Base-by-base conservation (phyloP, 2,888 invertebrate genomes). In the Drosophila paranaensis region DNA sequence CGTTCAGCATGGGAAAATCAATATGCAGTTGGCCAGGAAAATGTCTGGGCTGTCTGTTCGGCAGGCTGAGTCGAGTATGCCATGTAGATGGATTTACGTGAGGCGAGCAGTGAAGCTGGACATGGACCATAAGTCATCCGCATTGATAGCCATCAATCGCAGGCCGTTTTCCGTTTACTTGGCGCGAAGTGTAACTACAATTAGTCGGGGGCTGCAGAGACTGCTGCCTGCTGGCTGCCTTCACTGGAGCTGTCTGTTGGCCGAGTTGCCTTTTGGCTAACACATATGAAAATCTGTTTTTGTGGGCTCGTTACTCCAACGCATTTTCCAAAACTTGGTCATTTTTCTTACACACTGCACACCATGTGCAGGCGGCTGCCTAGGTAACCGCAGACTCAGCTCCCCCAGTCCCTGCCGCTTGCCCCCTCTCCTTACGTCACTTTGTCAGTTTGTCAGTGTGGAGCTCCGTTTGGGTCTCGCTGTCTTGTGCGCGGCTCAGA, bases 131-230 rank as follows among this genome's bases (percentile, higher is more conserved):
- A 88, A 88, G 87, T 87, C 88, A 86, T 79, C 77, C 75, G 74
- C 88, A 88, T 84, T 87, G 88, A 88, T 87, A 87, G 86, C 88
- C 86, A 87, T 87, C 87, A 87, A 87, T 88, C 88, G 88, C 77
- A 53, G 60, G 69, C 71, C 75, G 79, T 71, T 81, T 74, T 81
- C 69, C 77, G 79, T 45, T 43, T 33, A 35, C 78, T 61, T 77
- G 75, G 88, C 78, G 86, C 77, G 85, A 88, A 85, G 86, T 86
- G 79, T 76, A 82, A 83, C 86, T 75, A 87, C 87, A 87, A 87
- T 87, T 87, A 87, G 87, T 86, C 66, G 78, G 86, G 70, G 50
- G 50, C 50, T 82, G 78, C 71, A 65, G 73, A 30, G 65, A 54
- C 58, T 51, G 57, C 20, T 20, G 20, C 20, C 20, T 20, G 20